Base-by-base conservation (phyloP, 2,797 vertebrate genomes). In the Adrianichthys oophorus region DNA sequence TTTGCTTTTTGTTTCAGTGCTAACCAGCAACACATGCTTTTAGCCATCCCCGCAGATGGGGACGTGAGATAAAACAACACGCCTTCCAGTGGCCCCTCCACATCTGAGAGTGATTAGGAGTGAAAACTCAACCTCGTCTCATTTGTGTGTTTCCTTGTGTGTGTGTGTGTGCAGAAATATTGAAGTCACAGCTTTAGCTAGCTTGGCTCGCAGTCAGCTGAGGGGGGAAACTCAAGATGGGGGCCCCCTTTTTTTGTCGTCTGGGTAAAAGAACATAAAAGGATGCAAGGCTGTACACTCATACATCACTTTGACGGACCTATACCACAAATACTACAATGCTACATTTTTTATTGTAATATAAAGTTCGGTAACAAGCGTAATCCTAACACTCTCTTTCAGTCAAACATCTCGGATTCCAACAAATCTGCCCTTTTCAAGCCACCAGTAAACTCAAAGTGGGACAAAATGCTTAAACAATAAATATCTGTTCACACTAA, bases 51-150 rank as follows among this genome's bases (percentile, higher is more conserved):
- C 63, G 8, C 54, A 41, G 49, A 82, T 54, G 69, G 75, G 54
- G 80, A 84, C 51, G 79, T 80, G 65, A 84, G 70, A 65, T 85
- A 80, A 62, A 83, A 78, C 67, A 82, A 70, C 70, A 70, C 26
- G 68, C 67, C 65, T 79, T 56, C 67, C 55, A 56, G 61, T 59
- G 62, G 79, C 71, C 76, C 63, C 76, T 55, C 51, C 59, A 83
- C 88, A 90, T 75, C 79, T 85, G 84, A 85, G 70, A 87, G 73
- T 70, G 73, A 86, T 90, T 87, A 88, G 68, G 62, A 72, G 71
- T 0, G 5, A 81, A 74, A 84, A 79, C 70, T 67, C 74, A 26
- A 54, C 61, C 48, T 57, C 56, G 54, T 45, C 51, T 64, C 13
- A 3, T 37, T 37, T 24, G 52, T 54, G 44, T 21, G 52, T 67